These are phyloP conservation scores for Pseudomyrmex gracilis DNA, from an alignment of 1,140 invertebrate genomes.

Conservation along the genomic window DNA sequence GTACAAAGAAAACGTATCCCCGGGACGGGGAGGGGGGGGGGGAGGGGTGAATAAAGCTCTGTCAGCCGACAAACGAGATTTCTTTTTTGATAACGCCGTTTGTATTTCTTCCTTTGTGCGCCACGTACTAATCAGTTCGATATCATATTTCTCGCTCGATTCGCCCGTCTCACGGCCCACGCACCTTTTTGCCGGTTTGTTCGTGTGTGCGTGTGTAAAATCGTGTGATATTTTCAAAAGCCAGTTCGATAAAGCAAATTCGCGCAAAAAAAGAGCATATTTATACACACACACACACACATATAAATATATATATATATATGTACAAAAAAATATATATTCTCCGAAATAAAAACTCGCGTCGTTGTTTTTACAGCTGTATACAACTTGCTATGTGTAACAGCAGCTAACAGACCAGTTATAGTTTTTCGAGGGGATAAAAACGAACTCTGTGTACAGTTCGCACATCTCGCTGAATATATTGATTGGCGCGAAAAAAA, in stretches of 20 bases:
- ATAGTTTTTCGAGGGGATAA: too few relatives aligned
- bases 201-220: neutral
- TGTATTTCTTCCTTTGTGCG: neutral
- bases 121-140: neutral
- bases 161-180: neutral
- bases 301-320: too few relatives aligned
- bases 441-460: slow-evolving; percentile 1
- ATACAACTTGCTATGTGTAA: too few relatives aligned
- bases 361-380: too few relatives aligned
- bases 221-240: neutral
- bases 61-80: neutral
- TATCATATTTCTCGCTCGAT: slow-evolving; percentile 16
- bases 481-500: neutral
- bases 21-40: too few relatives aligned
- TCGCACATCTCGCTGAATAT: neutral
- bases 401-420: too few relatives aligned
- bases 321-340: too few relatives aligned
- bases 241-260: too few relatives aligned
- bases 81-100: slow-evolving; percentile 7
- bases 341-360: too few relatives aligned
- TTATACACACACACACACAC: too few relatives aligned
- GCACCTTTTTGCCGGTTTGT: neutral
- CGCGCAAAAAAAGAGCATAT: too few relatives aligned
- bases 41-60: neutral
- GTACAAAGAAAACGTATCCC: slow-evolving; percentile 19